These are phyloP conservation scores for Tinea semifulvella DNA, from an alignment of 2,888 invertebrate genomes.

Conservation along the genomic window DNA sequence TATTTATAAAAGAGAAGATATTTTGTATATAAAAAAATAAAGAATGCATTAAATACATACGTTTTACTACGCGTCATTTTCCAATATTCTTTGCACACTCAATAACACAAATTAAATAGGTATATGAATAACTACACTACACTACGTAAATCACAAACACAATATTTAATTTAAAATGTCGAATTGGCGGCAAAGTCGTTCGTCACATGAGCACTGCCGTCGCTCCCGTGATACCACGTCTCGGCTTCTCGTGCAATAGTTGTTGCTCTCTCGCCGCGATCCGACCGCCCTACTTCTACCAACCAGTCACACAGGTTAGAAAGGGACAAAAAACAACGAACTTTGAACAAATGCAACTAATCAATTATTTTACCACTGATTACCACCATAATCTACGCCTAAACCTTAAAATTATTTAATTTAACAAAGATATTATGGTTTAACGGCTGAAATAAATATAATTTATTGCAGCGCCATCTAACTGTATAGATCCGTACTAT, in stretches of 20 bases:
- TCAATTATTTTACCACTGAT: neutral
- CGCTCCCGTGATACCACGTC: slow-evolving; percentile 55
- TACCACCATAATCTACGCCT: neutral
- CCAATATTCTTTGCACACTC: slow-evolving; percentile 27
- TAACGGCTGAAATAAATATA: neutral
- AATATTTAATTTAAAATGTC: slow-evolving; percentile 25
- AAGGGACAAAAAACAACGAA: slow-evolving; percentile 27
- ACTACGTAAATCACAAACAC: slow-evolving; percentile 6
- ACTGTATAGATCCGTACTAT: slow-evolving; percentile 8
- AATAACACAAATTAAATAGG: slow-evolving; percentile 22
- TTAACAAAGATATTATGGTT: neutral
- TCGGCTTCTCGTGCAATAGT: slow-evolving; percentile 22
- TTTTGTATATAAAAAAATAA: slow-evolving; percentile 16
- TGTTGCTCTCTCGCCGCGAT: neutral
- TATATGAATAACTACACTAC: slow-evolving; percentile 24
- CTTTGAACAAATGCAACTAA: neutral
- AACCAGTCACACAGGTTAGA: slow-evolving; percentile 42
- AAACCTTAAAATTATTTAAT: slow-evolving; percentile 1
- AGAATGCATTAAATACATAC: slow-evolving; percentile 34
- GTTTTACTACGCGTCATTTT: slow-evolving; percentile 49
- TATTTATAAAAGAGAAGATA: neutral
- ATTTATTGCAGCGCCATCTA: slow-evolving; percentile 1
- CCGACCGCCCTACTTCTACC: slow-evolving; percentile 53
- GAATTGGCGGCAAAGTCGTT: slow-evolving; percentile 47
- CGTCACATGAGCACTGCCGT: slow-evolving; percentile 48